Base-by-base conservation (phyloP, 2,113 vertebrate genomes). In the Hippoglossus stenolepis region DNA sequence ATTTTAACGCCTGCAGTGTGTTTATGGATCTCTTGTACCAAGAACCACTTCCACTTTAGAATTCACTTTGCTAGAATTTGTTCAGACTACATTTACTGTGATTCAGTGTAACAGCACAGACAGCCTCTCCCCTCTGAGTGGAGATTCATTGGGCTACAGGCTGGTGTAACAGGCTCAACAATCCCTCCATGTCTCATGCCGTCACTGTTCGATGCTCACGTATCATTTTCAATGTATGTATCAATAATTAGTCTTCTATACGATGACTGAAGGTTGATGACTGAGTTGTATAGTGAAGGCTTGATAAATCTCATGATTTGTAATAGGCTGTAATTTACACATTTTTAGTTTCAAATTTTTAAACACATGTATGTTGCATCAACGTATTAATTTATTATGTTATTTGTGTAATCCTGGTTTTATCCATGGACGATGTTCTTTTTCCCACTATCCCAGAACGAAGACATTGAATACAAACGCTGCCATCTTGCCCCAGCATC, bases 11-110 rank as follows among this genome's bases (percentile, higher is more conserved):
- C 53, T 43, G 26, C 17, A 17, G 21, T 63, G 2, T 56, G 11
- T 57, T 64, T 45, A 47, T 67, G 35, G 56, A 73, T 78, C 12
- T 26, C 54, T 59, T 17, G 4, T n/a, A 53, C 26, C 24, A 17
- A 65, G 28, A 4, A 24, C 15, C 49, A 45, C 43, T 65, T 59
- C 31, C 21, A 59, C 54, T 60, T 72, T 28, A 38, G 28, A 57
- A 38, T 60, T 61, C 26, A 62, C 10, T 63, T 28, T 45, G 56
- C 31, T 63, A 31, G 31, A 73, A 45, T 35, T 53, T 56, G 6
- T 61, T 23, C 49, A 53, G 31, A 35, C n/a, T 56, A 24, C 40
- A n/a, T 47, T 11, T 61, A 59, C 40, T 17, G 2, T 65, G 23
- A 47, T 51, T 35, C 54, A 23, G 6, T 23, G 28, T 20, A 12